phyloP scores from a whole-genome alignment of 2,113 vertebrate genomes.

The Picathartes gymnocephalus region DNA sequence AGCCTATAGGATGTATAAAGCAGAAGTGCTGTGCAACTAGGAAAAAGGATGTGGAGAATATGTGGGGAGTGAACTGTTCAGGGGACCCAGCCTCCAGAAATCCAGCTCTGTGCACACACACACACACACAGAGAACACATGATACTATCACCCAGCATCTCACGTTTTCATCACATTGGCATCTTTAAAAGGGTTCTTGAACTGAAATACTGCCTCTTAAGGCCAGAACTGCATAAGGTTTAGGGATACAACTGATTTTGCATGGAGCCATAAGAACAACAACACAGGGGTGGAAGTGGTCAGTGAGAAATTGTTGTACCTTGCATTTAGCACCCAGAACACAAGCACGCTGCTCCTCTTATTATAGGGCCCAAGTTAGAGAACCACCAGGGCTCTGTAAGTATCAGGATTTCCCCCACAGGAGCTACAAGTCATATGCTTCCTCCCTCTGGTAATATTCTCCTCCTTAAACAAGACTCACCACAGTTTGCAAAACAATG shows the following conservation, averaged over 20 bases:
- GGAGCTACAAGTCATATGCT: neutral
- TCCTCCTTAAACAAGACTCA: neutral
- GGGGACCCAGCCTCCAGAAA: neutral
- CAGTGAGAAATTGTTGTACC: fast-evolving
- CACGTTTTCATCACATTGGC: neutral
- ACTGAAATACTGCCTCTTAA: neutral
- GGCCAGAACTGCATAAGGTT: neutral
- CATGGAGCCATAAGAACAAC: neutral
- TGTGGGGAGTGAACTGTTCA: neutral
- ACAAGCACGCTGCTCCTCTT: neutral
- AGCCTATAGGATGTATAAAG: neutral
- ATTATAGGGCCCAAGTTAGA: neutral
- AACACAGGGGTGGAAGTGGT: neutral
- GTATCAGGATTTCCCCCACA: neutral
- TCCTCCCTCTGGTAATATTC: neutral
- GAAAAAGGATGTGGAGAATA: neutral
- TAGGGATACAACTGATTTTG: neutral
- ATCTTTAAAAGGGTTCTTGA: neutral
- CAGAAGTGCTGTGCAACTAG: neutral
- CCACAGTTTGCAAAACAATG: neutral
- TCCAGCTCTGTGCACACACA: neutral
- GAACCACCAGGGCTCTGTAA: neutral
- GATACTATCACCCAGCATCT: neutral
- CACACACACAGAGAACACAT: neutral
- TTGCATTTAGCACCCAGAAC: neutral